These are phyloP conservation scores for Cyphomyrmex costatus DNA, from an alignment of 1,140 invertebrate species.

Conservation along the genomic window DNA sequence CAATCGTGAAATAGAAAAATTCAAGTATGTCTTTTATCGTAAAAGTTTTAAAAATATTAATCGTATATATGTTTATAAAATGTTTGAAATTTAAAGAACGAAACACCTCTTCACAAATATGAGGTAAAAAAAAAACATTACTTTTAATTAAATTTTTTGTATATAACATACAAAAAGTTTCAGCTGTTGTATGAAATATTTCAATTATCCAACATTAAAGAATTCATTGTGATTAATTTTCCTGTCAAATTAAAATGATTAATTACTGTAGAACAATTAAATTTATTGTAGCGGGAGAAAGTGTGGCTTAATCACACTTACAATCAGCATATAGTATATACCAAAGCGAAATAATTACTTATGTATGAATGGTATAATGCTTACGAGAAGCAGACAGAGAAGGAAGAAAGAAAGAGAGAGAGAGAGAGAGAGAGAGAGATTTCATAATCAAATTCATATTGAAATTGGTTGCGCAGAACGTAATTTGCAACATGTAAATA, in stretches of 20 bases:
- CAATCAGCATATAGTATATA: background rate
- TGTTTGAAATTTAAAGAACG: background rate
- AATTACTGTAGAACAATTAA: constrained; percentile 23
- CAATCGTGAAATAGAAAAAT: background rate
- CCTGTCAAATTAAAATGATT: constrained; percentile 39
- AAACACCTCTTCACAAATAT: background rate
- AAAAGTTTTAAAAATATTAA: background rate
- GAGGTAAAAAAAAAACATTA: background rate
- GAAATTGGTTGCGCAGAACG: constrained; percentile 16
- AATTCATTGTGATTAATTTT: constrained; percentile 50
- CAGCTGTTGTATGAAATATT: constrained; percentile 20
- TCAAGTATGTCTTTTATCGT: background rate
- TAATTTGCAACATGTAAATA: constrained; percentile 34
- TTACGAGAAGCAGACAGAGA: background rate
- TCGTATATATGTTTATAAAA: background rate
- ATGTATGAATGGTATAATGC: background rate
- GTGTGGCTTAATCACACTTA: constrained; percentile 39
- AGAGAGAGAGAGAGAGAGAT: background rate
- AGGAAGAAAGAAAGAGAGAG: background rate
- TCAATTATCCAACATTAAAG: constrained; percentile 45
- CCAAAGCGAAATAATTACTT: constrained; percentile 34
- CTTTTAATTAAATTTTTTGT: background rate
- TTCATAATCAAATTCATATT: constrained; percentile 53
- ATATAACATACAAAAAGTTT: background rate
- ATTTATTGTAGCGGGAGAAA: constrained; percentile 17